Base-by-base conservation (phyloP, 2,888 invertebrate species). In the Dryomyza anilis region DNA sequence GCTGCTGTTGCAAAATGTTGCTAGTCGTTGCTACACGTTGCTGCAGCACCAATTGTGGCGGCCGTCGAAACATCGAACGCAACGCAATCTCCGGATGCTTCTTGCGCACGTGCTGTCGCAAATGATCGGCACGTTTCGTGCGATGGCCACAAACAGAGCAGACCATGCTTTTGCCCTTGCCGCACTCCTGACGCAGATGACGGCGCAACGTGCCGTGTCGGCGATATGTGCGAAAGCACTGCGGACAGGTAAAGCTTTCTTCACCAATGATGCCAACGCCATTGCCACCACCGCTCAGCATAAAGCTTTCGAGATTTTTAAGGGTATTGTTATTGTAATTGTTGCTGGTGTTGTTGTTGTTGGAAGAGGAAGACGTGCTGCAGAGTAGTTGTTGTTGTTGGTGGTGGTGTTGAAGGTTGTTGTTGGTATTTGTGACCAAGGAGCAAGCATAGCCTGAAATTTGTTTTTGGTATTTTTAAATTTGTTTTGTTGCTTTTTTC, bases 101-200 rank as follows among this genome's bases (percentile, higher is more conserved):
- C 70, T 85, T 85, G 33, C 83, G 78, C 62, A 86, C 85, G 79
- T 87, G 87, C 59, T 85, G 84, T 48, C 86, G 82, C 73, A 87
- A 79, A 70, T 86, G 85, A 74, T 86, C 86, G 58, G 86, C 85
- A 59, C 86, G 83, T 73, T 86, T 86, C 61, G 86, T 85, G 60
- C 84, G 81, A 76, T 86, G 85, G 10, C 83, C 81, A 72, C 87
- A 87, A 43, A 85, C 83, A 1, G 86, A 85, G 71, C 87, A 87
- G 2, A 82, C 81, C 81, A 83, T 82, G 39, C 79, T 78, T 71
- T 83, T 83, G 63, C 82, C 82, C 74, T 85, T 85, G 55, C 87
- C 87, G 72, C 87, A 87, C 74, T 87, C 86, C 70, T 86, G 85
- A 7, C 84, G 82, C 72, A 85, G 73, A 72, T 88, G 87, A 50